phyloP scores from a whole-genome alignment of 1,140 invertebrate species.

The Leptinotarsa lineolata region DNA sequence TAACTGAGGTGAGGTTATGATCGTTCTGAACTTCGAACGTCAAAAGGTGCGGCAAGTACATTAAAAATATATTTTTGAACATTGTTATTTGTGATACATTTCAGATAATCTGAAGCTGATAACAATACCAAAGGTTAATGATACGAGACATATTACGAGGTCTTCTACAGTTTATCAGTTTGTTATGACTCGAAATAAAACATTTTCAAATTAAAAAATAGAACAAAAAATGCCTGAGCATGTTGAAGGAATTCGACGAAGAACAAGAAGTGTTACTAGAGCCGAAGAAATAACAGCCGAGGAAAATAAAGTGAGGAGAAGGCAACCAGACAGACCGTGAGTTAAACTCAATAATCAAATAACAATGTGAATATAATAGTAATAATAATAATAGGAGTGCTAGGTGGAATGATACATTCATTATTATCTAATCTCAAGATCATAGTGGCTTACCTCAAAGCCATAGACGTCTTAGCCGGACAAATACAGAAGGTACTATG shows the following conservation, averaged over 20 bases:
- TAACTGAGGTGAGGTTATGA: too few species aligned
- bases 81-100: background rate
- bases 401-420: background rate
- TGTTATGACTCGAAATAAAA: background rate
- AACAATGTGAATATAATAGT: background rate
- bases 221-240: conserved; percentile 49
- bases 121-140: background rate
- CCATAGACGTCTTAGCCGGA: too few species aligned
- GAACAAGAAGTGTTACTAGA: conserved; percentile 83
- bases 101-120: background rate
- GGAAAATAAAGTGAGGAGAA: conserved; percentile 75
- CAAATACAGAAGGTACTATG: too few species aligned
- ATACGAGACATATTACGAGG: background rate
- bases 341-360: conserved; percentile 52
- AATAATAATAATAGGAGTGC: background rate
- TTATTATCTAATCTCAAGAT: too few species aligned
- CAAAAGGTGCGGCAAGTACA: background rate
- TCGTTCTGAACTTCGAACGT: background rate
- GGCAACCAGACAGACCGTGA: conserved; percentile 89
- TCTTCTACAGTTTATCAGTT: background rate
- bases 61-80: background rate
- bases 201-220: background rate
- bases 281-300: conserved; percentile 84
- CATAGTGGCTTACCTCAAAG: background rate
- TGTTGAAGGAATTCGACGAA: conserved; percentile 56